Conservation (phyloP, 30 jellyfish, hydroid and myxozoan genomes). For the Kudoa iwatai region DNA sequence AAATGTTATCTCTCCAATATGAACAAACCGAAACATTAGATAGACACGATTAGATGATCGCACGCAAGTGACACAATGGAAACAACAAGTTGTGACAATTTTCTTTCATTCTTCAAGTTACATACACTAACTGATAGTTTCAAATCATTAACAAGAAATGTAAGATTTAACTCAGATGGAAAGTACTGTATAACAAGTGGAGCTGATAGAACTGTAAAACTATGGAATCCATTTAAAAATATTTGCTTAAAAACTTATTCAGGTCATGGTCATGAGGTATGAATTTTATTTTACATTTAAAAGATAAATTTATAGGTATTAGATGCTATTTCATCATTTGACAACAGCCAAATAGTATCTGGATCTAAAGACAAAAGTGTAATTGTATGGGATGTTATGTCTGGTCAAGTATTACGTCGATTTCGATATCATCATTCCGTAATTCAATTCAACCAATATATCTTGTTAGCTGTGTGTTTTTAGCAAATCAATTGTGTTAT, state of each 20-base stretch:
- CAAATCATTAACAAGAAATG: too few relatives aligned
- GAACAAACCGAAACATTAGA: too few relatives aligned
- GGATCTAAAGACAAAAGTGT: slow-evolving; percentile 60
- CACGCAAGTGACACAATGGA: too few relatives aligned
- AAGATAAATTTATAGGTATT: too few relatives aligned
- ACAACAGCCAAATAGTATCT: slow-evolving; percentile 23
- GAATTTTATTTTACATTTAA: too few relatives aligned
- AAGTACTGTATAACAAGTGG: slow-evolving; percentile 88
- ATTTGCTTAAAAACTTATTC: slow-evolving; percentile 16
- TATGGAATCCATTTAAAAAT: slow-evolving; percentile 59
- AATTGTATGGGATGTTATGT: slow-evolving; percentile 72
- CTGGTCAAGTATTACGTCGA: slow-evolving; percentile 28
- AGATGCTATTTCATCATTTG: slow-evolving; percentile 38
- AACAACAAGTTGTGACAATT: too few relatives aligned
- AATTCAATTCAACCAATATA: slow-evolving; percentile 4
- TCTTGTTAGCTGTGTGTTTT: too few relatives aligned
- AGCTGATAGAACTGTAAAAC: slow-evolving; percentile 31
- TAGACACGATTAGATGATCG: too few relatives aligned
- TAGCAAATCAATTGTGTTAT: slow-evolving; percentile 36
- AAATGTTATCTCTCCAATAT: too few relatives aligned
- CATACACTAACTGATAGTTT: too few relatives aligned
- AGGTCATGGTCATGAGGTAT: slow-evolving; percentile 92
- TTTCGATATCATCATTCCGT: slow-evolving; percentile 54
- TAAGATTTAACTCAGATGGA: slow-evolving; percentile 51
- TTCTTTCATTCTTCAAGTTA: too few relatives aligned